Percentiles rank a stretch among this genome's conserved stretches.
phyloP scores from a whole-genome alignment of 2,797 vertebrate species.

The Rhinatrema bivittatum region DNA sequence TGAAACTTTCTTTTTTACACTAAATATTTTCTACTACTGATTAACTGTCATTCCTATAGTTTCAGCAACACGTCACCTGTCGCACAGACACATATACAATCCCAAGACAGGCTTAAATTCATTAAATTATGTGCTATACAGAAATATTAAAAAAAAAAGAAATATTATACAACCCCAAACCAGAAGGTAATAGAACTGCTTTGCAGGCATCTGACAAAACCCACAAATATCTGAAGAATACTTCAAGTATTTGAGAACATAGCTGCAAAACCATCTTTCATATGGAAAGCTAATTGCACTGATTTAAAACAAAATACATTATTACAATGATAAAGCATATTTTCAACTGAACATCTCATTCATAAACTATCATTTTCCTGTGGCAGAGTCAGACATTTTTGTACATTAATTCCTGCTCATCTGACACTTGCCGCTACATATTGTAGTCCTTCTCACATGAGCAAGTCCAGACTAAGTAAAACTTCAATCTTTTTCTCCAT shows the following conservation, averaged over 20 bases:
- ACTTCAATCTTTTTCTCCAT: constrained; percentile 87
- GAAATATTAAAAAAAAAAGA: constrained; percentile 35
- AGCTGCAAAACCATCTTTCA: constrained; percentile 18
- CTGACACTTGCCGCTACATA: no score
- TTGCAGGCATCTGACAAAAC: constrained; percentile 28
- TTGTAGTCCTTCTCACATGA: no score
- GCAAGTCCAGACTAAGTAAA: no score
- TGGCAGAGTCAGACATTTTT: no score
- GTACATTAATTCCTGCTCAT: no score
- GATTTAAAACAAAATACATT: constrained; percentile 27
- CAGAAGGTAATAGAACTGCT: constrained; percentile 24
- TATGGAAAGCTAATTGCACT: constrained; percentile 40
- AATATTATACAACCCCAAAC: constrained; percentile 33
- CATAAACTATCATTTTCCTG: no score
- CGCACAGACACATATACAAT: constrained; percentile 26
- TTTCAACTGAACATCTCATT: constrained; percentile 42
- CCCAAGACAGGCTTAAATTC: constrained; percentile 28
- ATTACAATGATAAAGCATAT: constrained; percentile 36
- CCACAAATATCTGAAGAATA: constrained; percentile 26
- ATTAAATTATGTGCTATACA: constrained; percentile 24
- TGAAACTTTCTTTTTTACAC: constrained; percentile 33
- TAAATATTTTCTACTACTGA: constrained; percentile 55
- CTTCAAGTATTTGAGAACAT: constrained; percentile 34
- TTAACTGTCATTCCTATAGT: constrained; percentile 25
- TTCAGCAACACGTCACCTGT: constrained; percentile 28